Percentiles rank a stretch among this genome's conserved stretches.
Evolutionary conservation across 2,113 vertebrate species (phyloP).

Genomic region (Brachirus orientalis): DNA sequence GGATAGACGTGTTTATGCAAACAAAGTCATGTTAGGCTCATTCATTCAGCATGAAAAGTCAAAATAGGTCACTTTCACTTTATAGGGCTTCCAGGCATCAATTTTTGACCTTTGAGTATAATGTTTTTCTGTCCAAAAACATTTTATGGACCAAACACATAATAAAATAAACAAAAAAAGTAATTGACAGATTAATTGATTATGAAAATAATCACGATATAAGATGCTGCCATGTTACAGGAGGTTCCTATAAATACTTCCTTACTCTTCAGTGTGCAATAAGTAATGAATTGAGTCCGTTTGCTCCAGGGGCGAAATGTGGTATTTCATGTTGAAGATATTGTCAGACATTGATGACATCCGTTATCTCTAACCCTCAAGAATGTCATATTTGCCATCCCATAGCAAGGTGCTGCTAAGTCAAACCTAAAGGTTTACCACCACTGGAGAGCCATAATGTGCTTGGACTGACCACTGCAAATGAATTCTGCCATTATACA

Average conservation of each 20-base stretch:
- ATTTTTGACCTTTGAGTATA: slow-evolving; percentile 9
- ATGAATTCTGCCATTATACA: slow-evolving; percentile 43
- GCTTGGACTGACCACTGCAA: slow-evolving; percentile 24
- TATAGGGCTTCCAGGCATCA: slow-evolving; percentile 37
- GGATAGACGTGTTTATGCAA: slow-evolving; percentile 65
- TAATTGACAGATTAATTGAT: too few species aligned
- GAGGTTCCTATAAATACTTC: neutral
- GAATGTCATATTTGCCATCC: slow-evolving; percentile 38
- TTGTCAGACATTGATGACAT: slow-evolving; percentile 11
- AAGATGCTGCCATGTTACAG: too few species aligned
- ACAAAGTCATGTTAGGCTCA: slow-evolving; percentile 58
- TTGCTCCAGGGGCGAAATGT: neutral
- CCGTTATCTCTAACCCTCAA: neutral
- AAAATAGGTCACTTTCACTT: slow-evolving; percentile 60
- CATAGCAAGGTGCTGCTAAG: slow-evolving; percentile 16
- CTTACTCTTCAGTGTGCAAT: neutral
- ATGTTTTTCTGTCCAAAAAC: neutral
- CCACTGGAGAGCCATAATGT: slow-evolving; percentile 41
- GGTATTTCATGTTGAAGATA: neutral
- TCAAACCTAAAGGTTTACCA: slow-evolving; percentile 47
- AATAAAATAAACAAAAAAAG: too few species aligned
- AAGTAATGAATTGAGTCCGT: neutral
- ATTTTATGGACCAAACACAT: too few species aligned
- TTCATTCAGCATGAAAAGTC: slow-evolving; percentile 22
- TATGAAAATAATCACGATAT: too few species aligned